phyloP scores from a whole-genome alignment of 2,888 invertebrate genomes.

The Drosophila fulvimacula region DNA sequence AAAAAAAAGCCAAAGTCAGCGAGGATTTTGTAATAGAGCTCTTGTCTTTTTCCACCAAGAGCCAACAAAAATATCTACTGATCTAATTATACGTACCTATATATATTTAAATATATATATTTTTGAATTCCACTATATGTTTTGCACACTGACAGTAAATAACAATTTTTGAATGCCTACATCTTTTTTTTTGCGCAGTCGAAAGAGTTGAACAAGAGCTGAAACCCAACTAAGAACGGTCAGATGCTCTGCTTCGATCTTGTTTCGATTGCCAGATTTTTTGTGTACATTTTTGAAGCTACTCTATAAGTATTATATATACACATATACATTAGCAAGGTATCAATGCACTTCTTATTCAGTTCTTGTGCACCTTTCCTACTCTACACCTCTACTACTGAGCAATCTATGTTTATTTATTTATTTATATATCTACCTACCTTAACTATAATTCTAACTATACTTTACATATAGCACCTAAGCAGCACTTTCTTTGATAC shows the following conservation, averaged over 20 bases:
- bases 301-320: slow-evolving; percentile 64
- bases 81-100: slow-evolving; percentile 20
- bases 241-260: slow-evolving; percentile 22
- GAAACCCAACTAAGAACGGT: slow-evolving; percentile 15
- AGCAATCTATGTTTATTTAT: slow-evolving; percentile 55
- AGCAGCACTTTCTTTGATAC: slow-evolving; percentile 63
- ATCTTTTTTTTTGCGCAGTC: slow-evolving; percentile 76
- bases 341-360: slow-evolving; percentile 69
- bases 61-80: slow-evolving; percentile 18
- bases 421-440: slow-evolving; percentile 35
- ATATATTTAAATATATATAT: slow-evolving; percentile 25
- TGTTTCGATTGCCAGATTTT: slow-evolving; percentile 37
- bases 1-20: slow-evolving; percentile 60
- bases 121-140: slow-evolving; percentile 36
- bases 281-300: slow-evolving; percentile 57
- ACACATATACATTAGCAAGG: slow-evolving; percentile 63
- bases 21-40: slow-evolving; percentile 63
- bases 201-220: slow-evolving; percentile 29
- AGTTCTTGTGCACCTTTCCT: slow-evolving; percentile 68
- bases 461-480: slow-evolving; percentile 53
- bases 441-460: slow-evolving; percentile 29
- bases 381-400: no score
- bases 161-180: slow-evolving; percentile 78
- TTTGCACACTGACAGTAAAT: slow-evolving; percentile 64
- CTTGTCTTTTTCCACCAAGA: slow-evolving; percentile 40